Conservation (phyloP, 2,888 invertebrate genomes). For the Drosophila neutralis region DNA sequence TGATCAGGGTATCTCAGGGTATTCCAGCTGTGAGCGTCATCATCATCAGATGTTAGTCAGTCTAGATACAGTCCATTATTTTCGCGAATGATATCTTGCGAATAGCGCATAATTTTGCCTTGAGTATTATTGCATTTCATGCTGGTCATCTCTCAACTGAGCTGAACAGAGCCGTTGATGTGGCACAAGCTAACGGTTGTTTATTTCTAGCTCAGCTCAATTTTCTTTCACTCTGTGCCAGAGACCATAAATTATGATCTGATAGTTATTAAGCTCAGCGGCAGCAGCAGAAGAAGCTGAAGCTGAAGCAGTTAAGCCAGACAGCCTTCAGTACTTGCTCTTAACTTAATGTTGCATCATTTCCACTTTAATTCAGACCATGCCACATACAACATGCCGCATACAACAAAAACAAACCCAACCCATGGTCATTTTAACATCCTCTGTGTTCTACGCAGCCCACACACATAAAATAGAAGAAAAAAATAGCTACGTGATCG, state of each 20-base stretch:
- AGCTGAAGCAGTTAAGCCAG: not conserved
- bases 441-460: constrained; percentile 23
- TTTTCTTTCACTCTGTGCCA: constrained; percentile 65
- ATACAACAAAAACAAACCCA: not conserved
- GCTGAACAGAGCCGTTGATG: constrained; percentile 43
- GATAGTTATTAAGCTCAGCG: constrained; percentile 64
- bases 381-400: constrained; percentile 6
- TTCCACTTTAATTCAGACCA: constrained; percentile 27
- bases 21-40: too few species aligned
- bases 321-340: constrained; percentile 30
- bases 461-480: constrained; percentile 27
- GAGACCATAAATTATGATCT: constrained; percentile 66
- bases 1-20: not conserved
- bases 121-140: constrained; percentile 31
- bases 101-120: constrained; percentile 1
- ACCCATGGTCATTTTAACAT: constrained; percentile 29
- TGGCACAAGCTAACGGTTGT: constrained; percentile 64
- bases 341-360: constrained; percentile 58
- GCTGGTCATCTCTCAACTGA: constrained; percentile 61
- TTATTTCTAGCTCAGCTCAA: constrained; percentile 61
- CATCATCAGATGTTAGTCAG: not conserved
- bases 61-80: not conserved
- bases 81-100: not conserved
- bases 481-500: constrained; percentile 55
- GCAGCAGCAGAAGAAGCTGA: constrained; percentile 14